These are phyloP conservation scores for Euclidia mi DNA, from an alignment of 2,888 invertebrate genomes.

Conservation along the genomic window DNA sequence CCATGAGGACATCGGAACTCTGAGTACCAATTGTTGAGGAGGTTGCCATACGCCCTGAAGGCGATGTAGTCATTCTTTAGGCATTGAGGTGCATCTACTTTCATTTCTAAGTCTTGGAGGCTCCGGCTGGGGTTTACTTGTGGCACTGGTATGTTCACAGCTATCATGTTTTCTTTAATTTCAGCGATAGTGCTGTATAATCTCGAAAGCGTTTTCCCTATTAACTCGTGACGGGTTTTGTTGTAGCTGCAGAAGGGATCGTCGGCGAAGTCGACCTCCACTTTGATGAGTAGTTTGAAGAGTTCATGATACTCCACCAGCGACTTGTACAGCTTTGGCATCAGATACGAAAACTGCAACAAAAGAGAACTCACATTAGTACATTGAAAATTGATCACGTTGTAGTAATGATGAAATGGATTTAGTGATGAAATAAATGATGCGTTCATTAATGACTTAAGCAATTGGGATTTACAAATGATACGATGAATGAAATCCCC, in stretches of 20 bases:
- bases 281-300: slow-evolving; percentile 74
- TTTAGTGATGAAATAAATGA: slow-evolving; percentile 11
- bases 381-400: slow-evolving; percentile 18
- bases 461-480: slow-evolving; percentile 43
- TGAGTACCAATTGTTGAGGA: slow-evolving; percentile 90
- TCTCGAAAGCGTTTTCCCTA: slow-evolving; percentile 77
- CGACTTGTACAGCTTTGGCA: slow-evolving; percentile 90
- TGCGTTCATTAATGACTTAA: slow-evolving; percentile 14
- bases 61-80: slow-evolving; percentile 91
- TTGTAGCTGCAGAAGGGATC: slow-evolving; percentile 81
- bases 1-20: slow-evolving; percentile 82
- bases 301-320: slow-evolving; percentile 78
- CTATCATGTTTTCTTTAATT: slow-evolving; percentile 80
- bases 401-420: slow-evolving; percentile 15
- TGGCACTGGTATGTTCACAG: slow-evolving; percentile 73
- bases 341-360: slow-evolving; percentile 89
- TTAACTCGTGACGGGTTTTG: slow-evolving; percentile 76
- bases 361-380: slow-evolving; percentile 62
- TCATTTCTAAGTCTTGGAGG: slow-evolving; percentile 73
- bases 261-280: slow-evolving; percentile 79
- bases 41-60: slow-evolving; percentile 89
- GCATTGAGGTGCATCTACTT: slow-evolving; percentile 87
- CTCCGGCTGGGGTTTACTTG: slow-evolving; percentile 76
- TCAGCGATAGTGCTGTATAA: slow-evolving; percentile 91
- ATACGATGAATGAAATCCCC: slow-evolving; percentile 34